Conservation (phyloP, 2,888 invertebrate species). For the Loripinus fragilis region DNA sequence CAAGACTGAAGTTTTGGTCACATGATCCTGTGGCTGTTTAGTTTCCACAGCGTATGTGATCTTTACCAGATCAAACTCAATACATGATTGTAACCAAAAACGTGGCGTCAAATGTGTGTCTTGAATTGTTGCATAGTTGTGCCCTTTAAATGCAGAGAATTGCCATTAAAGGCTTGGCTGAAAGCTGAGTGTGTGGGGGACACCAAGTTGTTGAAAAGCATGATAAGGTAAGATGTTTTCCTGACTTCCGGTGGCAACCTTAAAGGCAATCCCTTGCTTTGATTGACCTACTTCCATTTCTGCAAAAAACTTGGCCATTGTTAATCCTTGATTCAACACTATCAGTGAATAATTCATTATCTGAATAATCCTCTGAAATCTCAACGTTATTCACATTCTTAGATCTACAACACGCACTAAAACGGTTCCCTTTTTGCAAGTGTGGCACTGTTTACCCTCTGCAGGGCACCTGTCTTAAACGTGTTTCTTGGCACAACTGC, state of each 20-base stretch:
- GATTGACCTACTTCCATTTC: neutral
- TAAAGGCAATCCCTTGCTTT: no score
- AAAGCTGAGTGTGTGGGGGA: constrained; percentile 11
- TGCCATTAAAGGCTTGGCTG: neutral
- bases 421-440: no score
- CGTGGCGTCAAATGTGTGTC: constrained; percentile 16
- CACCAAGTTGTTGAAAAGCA: constrained; percentile 19
- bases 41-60: constrained; percentile 1
- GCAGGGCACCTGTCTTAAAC: no score
- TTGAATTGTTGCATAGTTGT: neutral
- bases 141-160: neutral
- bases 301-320: neutral
- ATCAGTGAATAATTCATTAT: no score
- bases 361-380: neutral
- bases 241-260: no score
- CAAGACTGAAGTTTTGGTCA: constrained; percentile 10
- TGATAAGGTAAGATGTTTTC: no score
- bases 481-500: no score
- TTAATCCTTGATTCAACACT: no score
- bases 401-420: neutral
- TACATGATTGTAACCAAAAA: constrained; percentile 11
- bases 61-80: constrained; percentile 13
- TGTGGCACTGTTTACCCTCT: no score
- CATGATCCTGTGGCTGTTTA: neutral
- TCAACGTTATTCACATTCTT: constrained; percentile 7